These are phyloP conservation scores for Muscicapa adusta DNA, from an alignment of 2,113 vertebrate species.

Conservation along the genomic window DNA sequence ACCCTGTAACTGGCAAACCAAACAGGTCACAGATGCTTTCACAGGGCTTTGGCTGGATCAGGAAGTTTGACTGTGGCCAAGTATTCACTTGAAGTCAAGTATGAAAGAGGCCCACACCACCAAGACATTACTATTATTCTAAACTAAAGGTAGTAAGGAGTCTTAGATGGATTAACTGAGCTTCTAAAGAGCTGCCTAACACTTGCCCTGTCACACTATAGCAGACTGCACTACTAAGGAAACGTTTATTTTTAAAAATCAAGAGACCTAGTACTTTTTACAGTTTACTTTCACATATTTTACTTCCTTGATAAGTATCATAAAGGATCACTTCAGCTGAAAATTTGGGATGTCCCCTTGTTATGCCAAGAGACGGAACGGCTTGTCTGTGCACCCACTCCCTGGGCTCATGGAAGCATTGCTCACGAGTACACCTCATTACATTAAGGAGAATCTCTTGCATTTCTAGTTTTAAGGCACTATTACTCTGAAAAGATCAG, in stretches of 20 bases:
- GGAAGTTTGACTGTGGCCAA: background rate
- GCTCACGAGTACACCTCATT: background rate
- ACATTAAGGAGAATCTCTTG: background rate
- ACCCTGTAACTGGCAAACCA: background rate
- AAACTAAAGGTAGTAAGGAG: background rate
- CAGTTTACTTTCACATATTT: conserved; percentile 19
- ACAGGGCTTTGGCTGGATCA: background rate
- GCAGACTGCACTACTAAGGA: background rate
- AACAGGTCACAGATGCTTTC: background rate
- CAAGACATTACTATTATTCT: background rate
- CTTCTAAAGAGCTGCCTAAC: background rate
- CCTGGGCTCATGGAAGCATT: background rate
- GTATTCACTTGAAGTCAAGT: background rate
- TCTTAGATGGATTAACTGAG: background rate
- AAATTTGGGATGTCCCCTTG: background rate
- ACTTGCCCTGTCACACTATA: background rate
- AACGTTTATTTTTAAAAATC: background rate
- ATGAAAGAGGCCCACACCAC: background rate
- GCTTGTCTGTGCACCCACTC: background rate
- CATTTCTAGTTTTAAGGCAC: background rate
- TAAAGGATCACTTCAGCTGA: background rate
- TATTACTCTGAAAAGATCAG: background rate
- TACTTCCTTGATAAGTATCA: background rate
- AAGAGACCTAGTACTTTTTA: background rate
- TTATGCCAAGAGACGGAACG: background rate